Evolutionary conservation across 2,797 vertebrate species (phyloP).

Genomic region (Tarsius wallacei): DNA sequence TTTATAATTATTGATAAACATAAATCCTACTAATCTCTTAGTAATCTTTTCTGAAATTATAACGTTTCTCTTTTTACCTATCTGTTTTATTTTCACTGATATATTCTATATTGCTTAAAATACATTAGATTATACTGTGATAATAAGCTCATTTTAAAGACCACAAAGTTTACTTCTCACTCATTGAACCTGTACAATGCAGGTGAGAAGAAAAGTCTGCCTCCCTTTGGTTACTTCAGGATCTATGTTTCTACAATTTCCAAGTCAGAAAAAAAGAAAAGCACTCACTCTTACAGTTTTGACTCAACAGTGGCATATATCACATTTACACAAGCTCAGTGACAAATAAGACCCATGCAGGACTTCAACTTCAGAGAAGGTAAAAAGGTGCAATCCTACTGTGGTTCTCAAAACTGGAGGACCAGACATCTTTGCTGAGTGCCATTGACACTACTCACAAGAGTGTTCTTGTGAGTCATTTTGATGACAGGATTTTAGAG

Average conservation of each 20-base stretch:
- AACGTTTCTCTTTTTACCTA: neutral
- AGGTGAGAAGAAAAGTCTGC: neutral
- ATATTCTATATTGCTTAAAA: neutral
- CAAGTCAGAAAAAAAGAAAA: neutral
- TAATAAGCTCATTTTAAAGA: neutral
- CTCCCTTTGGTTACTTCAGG: neutral
- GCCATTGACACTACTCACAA: neutral
- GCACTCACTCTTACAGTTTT: neutral
- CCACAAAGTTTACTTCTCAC: neutral
- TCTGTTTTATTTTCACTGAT: conserved; percentile 20
- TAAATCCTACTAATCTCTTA: neutral
- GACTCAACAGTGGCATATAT: neutral
- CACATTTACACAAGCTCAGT: neutral
- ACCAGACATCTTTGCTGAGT: neutral
- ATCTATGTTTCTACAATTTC: neutral
- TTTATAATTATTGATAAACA: neutral
- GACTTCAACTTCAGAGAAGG: neutral
- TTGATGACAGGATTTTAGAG: neutral
- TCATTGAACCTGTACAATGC: neutral
- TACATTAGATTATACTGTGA: neutral
- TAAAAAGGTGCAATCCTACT: neutral
- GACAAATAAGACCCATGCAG: neutral
- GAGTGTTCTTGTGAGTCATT: neutral
- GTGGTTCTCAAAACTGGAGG: neutral
- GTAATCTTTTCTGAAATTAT: neutral